Base-by-base conservation (phyloP, 2,888 invertebrate genomes). In the Lampropteryx suffumata region DNA sequence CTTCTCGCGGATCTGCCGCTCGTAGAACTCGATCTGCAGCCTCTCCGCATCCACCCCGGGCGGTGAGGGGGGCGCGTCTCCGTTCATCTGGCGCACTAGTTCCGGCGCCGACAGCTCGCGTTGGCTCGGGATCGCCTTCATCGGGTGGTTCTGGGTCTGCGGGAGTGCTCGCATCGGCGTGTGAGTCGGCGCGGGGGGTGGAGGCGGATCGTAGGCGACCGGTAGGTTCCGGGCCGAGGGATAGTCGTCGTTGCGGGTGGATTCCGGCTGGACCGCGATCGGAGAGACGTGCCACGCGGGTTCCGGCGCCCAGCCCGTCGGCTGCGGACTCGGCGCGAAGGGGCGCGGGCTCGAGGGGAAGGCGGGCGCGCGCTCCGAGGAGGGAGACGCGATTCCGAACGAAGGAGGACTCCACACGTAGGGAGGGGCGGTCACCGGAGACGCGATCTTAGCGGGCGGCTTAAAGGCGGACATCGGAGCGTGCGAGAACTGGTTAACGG, bases 401-500 rank as follows among this genome's bases (percentile, higher is more conserved):
- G 90, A 87, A 1, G 90, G 85, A 0, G 91, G 89, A 61, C 83
- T 84, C 90, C 90, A 90, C 17, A 90, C 68, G 61, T 79, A 79
- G 0, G 83, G 67, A 1, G 80, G 78, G 7, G 82, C 78, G 14
- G 65, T 64, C 5, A 73, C 78, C 3, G 90, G 89, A 6, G 83
- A 90, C 21, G 71, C 70, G 50, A 82, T 81, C 60, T 82, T 90
- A 50, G 88, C 83, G 51, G 88, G 90, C 0, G 94, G 95, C 59
- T 93, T 93, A 68, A 95, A 95, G 2, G 94, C 95, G 7, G 95
- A 95, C 87, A 94, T 92, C 0, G 94, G 94, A 0, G 95, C 95
- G 72, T 95, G 95, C 14, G 94, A 94, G 67, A 95, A 95, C 63
- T 94, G 92, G 71, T 95, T 95, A 0, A 94, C 91, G 1, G 92